Evolutionary conservation across 2,888 invertebrate genomes (phyloP).

Genomic region (Phlogophora meticulosa): DNA sequence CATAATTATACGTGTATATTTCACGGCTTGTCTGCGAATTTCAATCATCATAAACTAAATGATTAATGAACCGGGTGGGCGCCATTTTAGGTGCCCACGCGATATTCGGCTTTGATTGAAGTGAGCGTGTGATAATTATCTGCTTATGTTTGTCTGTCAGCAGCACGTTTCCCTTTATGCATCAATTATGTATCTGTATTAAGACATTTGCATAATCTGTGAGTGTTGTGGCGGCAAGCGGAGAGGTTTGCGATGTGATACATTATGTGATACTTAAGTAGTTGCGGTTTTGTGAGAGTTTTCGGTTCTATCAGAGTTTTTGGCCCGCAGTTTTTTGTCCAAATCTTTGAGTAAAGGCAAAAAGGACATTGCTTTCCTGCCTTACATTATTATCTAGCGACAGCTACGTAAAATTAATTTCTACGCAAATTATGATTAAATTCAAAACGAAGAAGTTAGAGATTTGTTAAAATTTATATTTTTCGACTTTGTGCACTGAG

Average conservation of each 20-base stretch:
- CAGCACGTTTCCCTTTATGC: constrained; percentile 10
- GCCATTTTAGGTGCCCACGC: constrained; percentile 36
- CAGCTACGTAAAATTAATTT: too few relatives aligned
- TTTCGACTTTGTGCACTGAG: too few relatives aligned
- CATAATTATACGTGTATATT: constrained; percentile 27
- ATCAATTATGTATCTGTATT: constrained; percentile 35
- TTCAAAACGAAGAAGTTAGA: too few relatives aligned
- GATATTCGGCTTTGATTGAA: constrained; percentile 14
- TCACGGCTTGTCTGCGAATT: constrained; percentile 17
- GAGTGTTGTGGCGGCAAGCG: background rate
- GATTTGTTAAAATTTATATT: too few relatives aligned
- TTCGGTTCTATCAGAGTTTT: background rate
- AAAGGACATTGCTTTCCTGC: too few relatives aligned
- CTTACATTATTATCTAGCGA: too few relatives aligned
- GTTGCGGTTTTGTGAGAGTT: too few relatives aligned
- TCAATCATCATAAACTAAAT: constrained; percentile 18
- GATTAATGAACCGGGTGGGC: constrained; percentile 28
- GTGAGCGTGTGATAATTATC: constrained; percentile 4
- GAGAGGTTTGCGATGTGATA: constrained; percentile 1
- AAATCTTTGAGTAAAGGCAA: background rate
- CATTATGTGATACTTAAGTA: background rate
- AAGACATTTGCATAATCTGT: constrained; percentile 33
- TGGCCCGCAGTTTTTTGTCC: background rate
- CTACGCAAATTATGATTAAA: too few relatives aligned
- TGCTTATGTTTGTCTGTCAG: constrained; percentile 11